A percentile compares a stretch with the other conserved stretches of the same genome.
Conservation (phyloP, 2,113 vertebrate species). For the Tauraco erythrolophus region DNA sequence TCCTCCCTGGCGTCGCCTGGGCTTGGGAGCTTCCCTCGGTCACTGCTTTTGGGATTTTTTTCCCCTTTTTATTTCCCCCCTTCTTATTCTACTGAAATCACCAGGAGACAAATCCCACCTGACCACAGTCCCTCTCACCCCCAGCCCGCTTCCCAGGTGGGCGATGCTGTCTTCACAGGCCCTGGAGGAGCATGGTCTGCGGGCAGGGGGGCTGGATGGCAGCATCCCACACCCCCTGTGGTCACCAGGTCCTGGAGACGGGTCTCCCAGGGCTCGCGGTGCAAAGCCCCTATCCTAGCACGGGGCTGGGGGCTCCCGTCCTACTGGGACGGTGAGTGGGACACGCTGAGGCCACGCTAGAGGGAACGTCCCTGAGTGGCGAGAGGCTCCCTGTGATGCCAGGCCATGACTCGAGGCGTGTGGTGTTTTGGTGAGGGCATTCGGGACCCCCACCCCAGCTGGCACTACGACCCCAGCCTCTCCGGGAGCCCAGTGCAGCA, state of each 20-base stretch:
- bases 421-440: background rate
- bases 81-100: background rate
- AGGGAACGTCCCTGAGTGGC: fast-evolving
- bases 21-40: background rate
- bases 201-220: background rate
- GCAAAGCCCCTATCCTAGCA: background rate
- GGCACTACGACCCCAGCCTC: slow-evolving; percentile 13
- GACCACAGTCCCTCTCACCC: fast-evolving
- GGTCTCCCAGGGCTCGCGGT: background rate
- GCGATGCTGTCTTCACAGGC: fast-evolving
- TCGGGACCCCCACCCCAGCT: background rate
- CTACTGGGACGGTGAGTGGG: background rate
- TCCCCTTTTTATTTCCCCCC: background rate
- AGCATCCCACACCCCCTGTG: fast-evolving
- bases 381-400: background rate
- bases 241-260: fast-evolving
- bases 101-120: background rate
- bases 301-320: fast-evolving
- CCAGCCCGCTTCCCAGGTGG: fast-evolving
- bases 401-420: fast-evolving
- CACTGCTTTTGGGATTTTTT: background rate
- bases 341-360: fast-evolving
- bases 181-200: fast-evolving
- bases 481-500: background rate
- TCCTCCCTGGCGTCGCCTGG: background rate